Base-by-base conservation (phyloP, 1,140 invertebrate species). In the Agraylea sexmaculata region DNA sequence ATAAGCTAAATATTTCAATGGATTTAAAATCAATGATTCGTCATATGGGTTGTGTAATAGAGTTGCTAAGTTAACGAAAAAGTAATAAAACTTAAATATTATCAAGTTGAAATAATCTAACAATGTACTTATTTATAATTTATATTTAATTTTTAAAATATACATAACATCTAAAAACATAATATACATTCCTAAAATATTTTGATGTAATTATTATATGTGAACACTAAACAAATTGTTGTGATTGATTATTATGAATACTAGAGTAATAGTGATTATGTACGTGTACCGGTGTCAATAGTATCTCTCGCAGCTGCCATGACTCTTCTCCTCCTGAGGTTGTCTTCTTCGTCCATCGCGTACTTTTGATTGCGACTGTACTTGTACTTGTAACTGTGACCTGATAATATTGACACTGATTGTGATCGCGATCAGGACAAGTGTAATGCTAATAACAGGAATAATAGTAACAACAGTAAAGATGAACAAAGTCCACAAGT, bases 301-400 rank as follows among this genome's bases (percentile, higher is more conserved):
- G 72, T 75, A 50, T 75, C 68, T 61, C 73, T 73, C 40, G 74
- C 74, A 52, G 67, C 70, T 51, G 71, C 62, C 51, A 77, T 69
- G 54, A 76, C 62, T 60, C 73, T 74, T 51, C 71, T 62, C 43
- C 68, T 60, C 50, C 64, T 57, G 29, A 68, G 53, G 43, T 59
- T 61, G 13, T 36, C 46, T 8, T 40, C 37, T 12, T 18, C 11
- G 25, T 37, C 37, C 15, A 10, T 44, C 42, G 7, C 17, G 31
- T 2, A 28, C 25, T 22, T 44, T 37, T 15, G 37, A 36, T 28
- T 37, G 22, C 0, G 42, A 43, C 5, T 43, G 13, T 22, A n/a
- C 34, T 32, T 8, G 19, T 33, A 19, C 32, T 19, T 25, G n/a
- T 7, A n/a, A 25, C 23, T 25, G 7, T n/a, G 23, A 25, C n/a